Conservation (phyloP, 2,888 invertebrate genomes). For the Drosophila basisetae region DNA sequence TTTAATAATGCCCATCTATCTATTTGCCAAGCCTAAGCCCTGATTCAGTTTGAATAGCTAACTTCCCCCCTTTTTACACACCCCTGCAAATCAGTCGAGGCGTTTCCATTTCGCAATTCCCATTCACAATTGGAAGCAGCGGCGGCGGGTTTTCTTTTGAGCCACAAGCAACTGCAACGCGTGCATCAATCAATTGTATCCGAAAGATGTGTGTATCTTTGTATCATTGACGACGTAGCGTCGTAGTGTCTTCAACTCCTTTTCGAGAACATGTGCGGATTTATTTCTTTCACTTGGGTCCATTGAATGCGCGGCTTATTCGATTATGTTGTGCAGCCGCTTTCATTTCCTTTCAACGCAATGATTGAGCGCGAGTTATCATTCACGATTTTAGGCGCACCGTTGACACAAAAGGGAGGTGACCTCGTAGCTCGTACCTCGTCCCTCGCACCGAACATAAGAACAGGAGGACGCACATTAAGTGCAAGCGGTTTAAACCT, state of each 20-base stretch:
- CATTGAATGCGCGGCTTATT: constrained; percentile 78
- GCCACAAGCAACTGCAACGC: constrained; percentile 52
- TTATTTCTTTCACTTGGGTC: constrained; percentile 72
- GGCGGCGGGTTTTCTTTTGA: constrained; percentile 56
- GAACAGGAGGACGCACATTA: constrained; percentile 30
- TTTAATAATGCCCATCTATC: constrained; percentile 54
- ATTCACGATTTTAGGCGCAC: constrained; percentile 71
- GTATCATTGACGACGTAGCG: constrained; percentile 35
- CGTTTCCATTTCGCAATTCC: constrained; percentile 55
- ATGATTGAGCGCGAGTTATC: constrained; percentile 79
- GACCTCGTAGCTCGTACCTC: constrained; percentile 22
- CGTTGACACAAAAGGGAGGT: constrained; percentile 56
- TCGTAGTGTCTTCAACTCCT: constrained; percentile 70
- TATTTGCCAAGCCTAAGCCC: constrained; percentile 67
- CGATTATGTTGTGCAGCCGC: constrained; percentile 73
- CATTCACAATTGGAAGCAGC: constrained; percentile 34
- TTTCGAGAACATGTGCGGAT: constrained; percentile 70
- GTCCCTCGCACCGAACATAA: not conserved
- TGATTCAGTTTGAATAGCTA: constrained; percentile 50
- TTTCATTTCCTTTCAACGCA: constrained; percentile 74
- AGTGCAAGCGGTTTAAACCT: constrained; percentile 65
- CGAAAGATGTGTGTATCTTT: constrained; percentile 40
- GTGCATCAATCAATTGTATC: constrained; percentile 68
- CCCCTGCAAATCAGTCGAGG: constrained; percentile 18
- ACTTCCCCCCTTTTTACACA: not conserved